Evolutionary conservation across 2,113 vertebrate genomes (phyloP).

Genomic region (Phyllostomus hastatus): DNA sequence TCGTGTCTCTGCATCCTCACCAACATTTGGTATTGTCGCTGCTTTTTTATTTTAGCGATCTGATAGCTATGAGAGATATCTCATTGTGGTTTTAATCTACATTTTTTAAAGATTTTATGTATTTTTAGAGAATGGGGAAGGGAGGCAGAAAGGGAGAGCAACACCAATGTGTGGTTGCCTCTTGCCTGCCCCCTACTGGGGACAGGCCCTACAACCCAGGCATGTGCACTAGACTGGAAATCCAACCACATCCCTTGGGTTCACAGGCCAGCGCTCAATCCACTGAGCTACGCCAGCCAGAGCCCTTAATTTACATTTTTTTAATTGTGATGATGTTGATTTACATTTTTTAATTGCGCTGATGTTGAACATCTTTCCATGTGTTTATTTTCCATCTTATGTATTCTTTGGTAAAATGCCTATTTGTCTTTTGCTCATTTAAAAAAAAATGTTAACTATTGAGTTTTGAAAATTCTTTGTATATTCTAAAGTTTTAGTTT

Average conservation of each 20-base stretch:
- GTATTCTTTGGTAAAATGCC: neutral
- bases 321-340: neutral
- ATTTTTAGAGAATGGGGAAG: no score
- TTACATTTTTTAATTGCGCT: neutral
- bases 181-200: no score
- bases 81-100: neutral
- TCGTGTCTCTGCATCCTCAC: neutral
- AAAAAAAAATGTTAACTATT: neutral
- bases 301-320: neutral
- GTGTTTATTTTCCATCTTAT: neutral
- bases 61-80: neutral
- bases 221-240: no score
- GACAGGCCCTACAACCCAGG: no score
- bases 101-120: neutral
- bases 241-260: no score
- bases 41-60: neutral
- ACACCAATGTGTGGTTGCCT: no score
- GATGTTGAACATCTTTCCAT: neutral
- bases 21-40: neutral
- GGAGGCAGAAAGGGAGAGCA: no score
- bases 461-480: neutral
- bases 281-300: no score
- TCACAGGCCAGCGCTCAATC: no score
- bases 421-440: neutral
- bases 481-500: constrained; percentile 12